Base-by-base conservation (phyloP, 2,113 vertebrate species). In the Rhodinocichla rosea region DNA sequence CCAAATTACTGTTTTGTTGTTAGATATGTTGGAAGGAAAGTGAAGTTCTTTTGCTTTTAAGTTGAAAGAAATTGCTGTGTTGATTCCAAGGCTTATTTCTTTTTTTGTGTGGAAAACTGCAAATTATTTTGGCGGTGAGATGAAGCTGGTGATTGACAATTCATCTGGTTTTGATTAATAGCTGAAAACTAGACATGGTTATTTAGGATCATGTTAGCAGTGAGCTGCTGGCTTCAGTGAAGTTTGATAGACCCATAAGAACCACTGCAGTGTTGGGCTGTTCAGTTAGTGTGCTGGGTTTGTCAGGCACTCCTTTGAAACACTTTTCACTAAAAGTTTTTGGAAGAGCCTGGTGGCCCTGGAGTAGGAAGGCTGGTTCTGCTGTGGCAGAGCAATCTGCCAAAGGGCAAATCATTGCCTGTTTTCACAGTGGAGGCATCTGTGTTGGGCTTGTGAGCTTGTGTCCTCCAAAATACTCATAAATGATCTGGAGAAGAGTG, bases 1-100 rank as follows among this genome's bases (percentile, higher is more conserved):
- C 92, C 93, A 90, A 94, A 96, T 92, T 87, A 82, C 80, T 94
- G 82, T 84, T 95, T 96, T 96, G 92, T 77, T 91, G 93, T 94
- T 89, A 94, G 92, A 59, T 94, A 87, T 35, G 40, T 86, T 96
- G 86, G 90, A 95, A 90, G n/a, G 80, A 96, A 90, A 92, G 65
- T 78, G 44, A 82, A 92, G 73, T 78, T 96, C 47, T 83, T 57
- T 89, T 94, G 53, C 94, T 92, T 93, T 94, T 89, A 90, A 90
- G 64, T 89, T 92, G 62, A 45, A 90, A 83, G 23, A 92, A 93
- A 79, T 76, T 16, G 10, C 59, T 6, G 1, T 86, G 89, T 94
- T 6, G 1, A 64, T 96, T 89, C 64, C 87, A 53, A 62, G 33
- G 40, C 65, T 90, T 81, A 56, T 27, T 91, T 89, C 15, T 78